Evolutionary conservation across 2,113 vertebrate genomes (phyloP).

Genomic region (Xenopus tropicalis): DNA sequence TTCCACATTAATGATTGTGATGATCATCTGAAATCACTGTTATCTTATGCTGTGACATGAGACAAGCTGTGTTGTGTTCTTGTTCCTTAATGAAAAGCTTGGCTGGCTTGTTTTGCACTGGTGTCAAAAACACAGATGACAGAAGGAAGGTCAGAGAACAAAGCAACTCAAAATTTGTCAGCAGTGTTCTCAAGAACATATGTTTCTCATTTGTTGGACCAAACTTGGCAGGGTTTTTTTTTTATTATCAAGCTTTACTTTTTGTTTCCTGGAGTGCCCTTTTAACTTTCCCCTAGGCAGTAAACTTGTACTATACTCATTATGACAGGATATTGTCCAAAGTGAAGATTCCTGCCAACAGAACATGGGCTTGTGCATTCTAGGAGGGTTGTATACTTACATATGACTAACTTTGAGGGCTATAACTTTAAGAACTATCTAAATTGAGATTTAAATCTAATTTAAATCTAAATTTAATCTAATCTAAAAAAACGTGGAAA

Average conservation of each 20-base stretch:
- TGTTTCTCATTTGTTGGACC: slow-evolving; percentile 65
- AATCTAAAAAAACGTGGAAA: too few species aligned
- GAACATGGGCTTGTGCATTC: not conserved
- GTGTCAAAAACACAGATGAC: slow-evolving; percentile 63
- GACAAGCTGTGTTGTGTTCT: slow-evolving; percentile 6
- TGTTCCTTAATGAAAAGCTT: slow-evolving; percentile 6
- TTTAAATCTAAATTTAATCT: too few species aligned
- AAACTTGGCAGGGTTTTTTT: slow-evolving; percentile 55
- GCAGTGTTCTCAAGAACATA: slow-evolving; percentile 57
- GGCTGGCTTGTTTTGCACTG: slow-evolving; percentile 14
- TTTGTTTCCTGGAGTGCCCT: slow-evolving; percentile 66
- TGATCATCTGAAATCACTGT: slow-evolving; percentile 2
- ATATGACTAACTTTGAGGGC: too few species aligned
- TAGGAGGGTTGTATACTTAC: too few species aligned
- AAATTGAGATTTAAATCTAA: too few species aligned
- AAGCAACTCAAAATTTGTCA: slow-evolving; percentile 58
- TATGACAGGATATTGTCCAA: slow-evolving; percentile 44
- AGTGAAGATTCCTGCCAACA: slow-evolving; percentile 20
- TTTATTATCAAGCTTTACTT: slow-evolving; percentile 47
- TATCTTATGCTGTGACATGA: slow-evolving; percentile 5
- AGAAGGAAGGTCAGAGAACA: slow-evolving; percentile 50
- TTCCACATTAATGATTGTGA: not conserved
- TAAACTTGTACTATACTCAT: slow-evolving; percentile 45
- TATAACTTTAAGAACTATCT: too few species aligned
- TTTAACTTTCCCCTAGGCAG: slow-evolving; percentile 57